phyloP scores from a whole-genome alignment of 2,888 invertebrate genomes.

The Protonemura montana region DNA sequence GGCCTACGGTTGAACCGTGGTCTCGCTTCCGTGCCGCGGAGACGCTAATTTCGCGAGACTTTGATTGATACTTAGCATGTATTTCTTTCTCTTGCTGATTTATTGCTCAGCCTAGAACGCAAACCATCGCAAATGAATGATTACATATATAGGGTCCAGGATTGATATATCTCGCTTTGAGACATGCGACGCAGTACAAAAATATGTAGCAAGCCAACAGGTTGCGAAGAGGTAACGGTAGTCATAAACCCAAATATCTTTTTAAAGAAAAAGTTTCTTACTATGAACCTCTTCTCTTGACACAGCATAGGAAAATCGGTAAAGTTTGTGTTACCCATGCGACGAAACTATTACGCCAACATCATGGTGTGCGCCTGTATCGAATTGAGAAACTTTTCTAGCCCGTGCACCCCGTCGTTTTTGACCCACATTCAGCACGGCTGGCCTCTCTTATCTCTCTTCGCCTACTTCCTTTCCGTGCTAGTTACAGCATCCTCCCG shows the following conservation, averaged over 20 bases:
- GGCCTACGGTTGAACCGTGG: neutral
- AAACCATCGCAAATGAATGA: neutral
- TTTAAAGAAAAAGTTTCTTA: too few relatives aligned
- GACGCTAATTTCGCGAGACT: neutral
- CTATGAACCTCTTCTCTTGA: too few relatives aligned
- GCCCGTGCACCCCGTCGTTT: too few relatives aligned
- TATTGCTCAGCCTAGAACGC: neutral
- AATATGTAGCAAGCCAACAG: neutral
- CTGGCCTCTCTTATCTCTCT: too few relatives aligned
- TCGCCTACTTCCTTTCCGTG: too few relatives aligned
- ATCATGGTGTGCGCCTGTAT: too few relatives aligned
- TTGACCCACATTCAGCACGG: too few relatives aligned
- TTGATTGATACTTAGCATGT: conserved; percentile 5
- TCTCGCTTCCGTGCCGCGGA: neutral
- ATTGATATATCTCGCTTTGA: neutral
- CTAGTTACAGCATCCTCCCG: too few relatives aligned
- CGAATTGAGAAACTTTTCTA: too few relatives aligned
- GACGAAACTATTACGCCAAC: too few relatives aligned
- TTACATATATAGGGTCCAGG: neutral
- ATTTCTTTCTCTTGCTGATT: neutral
- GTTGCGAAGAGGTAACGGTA: neutral
- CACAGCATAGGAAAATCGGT: too few relatives aligned
- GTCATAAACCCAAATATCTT: neutral
- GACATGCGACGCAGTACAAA: neutral
- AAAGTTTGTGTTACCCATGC: too few relatives aligned